phyloP scores from a whole-genome alignment of 1,140 invertebrate genomes.

The Ceratina australensis region DNA sequence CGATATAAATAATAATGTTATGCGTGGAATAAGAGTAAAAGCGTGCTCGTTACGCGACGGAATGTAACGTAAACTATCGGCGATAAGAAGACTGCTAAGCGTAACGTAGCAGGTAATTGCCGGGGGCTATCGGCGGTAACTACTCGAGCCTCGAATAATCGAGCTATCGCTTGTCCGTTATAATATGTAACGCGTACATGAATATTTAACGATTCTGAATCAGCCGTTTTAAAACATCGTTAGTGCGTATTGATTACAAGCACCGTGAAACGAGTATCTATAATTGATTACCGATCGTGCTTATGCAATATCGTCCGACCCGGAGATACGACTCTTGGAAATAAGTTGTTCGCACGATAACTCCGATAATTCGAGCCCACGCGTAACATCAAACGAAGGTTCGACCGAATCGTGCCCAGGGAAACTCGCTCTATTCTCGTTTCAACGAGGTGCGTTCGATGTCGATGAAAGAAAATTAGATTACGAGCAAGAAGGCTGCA shows the following conservation, averaged over 20 bases:
- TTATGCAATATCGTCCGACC: constrained; percentile 10
- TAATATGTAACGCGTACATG: background rate
- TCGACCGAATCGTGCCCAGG: too few relatives aligned
- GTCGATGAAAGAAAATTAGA: too few relatives aligned
- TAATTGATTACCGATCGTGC: constrained; percentile 26
- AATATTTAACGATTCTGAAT: constrained; percentile 20
- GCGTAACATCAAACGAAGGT: background rate
- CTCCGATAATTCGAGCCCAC: background rate
- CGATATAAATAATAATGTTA: too few relatives aligned
- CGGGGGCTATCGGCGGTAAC: background rate
- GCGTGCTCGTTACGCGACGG: too few relatives aligned
- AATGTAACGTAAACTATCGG: too few relatives aligned
- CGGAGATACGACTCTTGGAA: background rate
- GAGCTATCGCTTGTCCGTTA: background rate
- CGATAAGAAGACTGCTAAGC: too few relatives aligned
- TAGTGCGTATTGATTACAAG: constrained; percentile 15
- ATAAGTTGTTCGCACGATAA: constrained; percentile 22
- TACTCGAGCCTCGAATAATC: background rate
- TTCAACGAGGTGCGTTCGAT: too few relatives aligned
- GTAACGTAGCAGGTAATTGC: background rate
- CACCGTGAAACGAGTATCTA: constrained; percentile 18
- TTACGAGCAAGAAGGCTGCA: too few relatives aligned
- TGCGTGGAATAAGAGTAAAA: too few relatives aligned
- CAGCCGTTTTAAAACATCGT: background rate
- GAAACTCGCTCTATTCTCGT: too few relatives aligned